Conservation (phyloP, 1,140 invertebrate genomes). For the Tetramorium parvispinum region DNA sequence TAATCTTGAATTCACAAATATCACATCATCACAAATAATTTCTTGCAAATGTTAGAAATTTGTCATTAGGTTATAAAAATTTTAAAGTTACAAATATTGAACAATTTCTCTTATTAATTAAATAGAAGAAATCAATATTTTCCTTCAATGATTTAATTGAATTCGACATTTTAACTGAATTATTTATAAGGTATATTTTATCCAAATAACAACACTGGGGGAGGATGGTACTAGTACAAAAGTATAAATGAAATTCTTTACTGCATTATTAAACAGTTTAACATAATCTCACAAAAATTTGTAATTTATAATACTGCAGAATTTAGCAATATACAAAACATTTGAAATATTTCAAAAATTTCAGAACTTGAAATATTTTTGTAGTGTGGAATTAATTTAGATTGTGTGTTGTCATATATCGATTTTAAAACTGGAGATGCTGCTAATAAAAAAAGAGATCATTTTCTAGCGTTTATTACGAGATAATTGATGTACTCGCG, state of each 20-base stretch:
- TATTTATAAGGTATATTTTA: neutral
- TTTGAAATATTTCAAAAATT: neutral
- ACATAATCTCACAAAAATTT: neutral
- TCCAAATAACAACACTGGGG: neutral
- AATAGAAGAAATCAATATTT: neutral
- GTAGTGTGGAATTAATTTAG: neutral
- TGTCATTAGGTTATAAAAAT: neutral
- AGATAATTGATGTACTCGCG: conserved; percentile 1
- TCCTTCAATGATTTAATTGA: neutral
- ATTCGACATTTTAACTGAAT: neutral
- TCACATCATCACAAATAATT: neutral
- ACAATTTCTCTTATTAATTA: neutral
- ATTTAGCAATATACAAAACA: neutral
- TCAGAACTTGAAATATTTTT: neutral
- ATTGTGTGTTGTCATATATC: neutral
- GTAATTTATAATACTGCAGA: neutral
- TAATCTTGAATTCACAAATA: too few relatives aligned
- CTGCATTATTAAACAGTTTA: neutral
- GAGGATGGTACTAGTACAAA: neutral
- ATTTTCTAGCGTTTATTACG: neutral
- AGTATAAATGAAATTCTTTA: neutral
- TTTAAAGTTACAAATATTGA: neutral
- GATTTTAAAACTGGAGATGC: neutral
- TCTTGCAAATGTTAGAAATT: neutral
- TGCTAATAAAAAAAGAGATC: neutral